Evolutionary conservation across 1,140 invertebrate species (phyloP).

Genomic region (Agrilus planipennis): DNA sequence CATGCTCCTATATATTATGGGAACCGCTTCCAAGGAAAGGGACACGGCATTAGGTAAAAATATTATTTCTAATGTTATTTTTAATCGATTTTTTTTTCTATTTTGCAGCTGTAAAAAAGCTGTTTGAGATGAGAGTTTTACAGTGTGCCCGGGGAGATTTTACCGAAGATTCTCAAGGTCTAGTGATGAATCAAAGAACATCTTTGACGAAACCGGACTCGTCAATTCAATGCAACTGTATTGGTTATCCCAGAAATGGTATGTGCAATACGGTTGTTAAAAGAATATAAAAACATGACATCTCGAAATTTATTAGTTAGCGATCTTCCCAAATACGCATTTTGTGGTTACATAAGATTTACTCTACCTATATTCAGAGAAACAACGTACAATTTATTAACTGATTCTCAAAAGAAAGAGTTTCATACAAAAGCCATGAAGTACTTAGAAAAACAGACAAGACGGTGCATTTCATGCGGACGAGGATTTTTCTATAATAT

Average conservation of each 20-base stretch:
- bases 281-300: too few relatives aligned
- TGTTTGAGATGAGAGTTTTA: constrained; percentile 45
- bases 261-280: too few relatives aligned
- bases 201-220: too few relatives aligned
- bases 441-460: constrained; percentile 43
- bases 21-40: constrained; percentile 31
- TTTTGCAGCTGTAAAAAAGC: constrained; percentile 38
- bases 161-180: too few relatives aligned
- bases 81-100: constrained; percentile 4
- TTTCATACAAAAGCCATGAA: constrained; percentile 44
- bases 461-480: constrained; percentile 41
- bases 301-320: too few relatives aligned
- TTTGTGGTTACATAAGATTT: constrained; percentile 47
- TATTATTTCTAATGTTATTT: not conserved
- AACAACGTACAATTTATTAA: constrained; percentile 46
- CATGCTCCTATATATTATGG: constrained; percentile 42
- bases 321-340: constrained; percentile 46
- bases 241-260: too few relatives aligned
- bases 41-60: constrained; percentile 37
- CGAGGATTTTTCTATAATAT: constrained; percentile 39
- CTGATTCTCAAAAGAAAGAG: constrained; percentile 45
- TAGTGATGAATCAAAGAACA: too few relatives aligned
- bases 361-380: constrained; percentile 40
- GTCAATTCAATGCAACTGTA: too few relatives aligned
- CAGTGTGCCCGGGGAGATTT: constrained; percentile 47